Percentiles rank a stretch among this genome's conserved stretches.
These are phyloP conservation scores for Pammene fasciana DNA, from an alignment of 2,888 invertebrate genomes.

Conservation along the genomic window DNA sequence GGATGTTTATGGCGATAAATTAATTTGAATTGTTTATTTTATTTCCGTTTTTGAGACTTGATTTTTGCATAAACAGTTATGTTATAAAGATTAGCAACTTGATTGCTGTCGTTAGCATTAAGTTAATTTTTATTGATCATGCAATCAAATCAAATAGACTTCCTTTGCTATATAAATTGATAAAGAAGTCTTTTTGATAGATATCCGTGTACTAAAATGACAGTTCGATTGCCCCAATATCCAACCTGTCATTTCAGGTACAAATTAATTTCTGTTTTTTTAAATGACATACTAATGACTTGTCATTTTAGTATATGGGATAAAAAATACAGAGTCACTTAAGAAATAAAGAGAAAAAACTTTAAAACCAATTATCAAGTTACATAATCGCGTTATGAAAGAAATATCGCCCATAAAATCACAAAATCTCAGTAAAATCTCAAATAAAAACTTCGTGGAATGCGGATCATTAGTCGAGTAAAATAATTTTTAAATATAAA, in stretches of 20 bases:
- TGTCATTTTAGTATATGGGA: too few species aligned
- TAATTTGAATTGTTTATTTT: slow-evolving; percentile 25
- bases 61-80: slow-evolving; percentile 23
- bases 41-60: slow-evolving; percentile 25
- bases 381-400: slow-evolving; percentile 4
- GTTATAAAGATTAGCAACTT: slow-evolving; percentile 12
- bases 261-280: too few species aligned
- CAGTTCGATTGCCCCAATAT: too few species aligned
- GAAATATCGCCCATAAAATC: slow-evolving; percentile 7
- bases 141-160: not conserved
- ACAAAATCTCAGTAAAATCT: slow-evolving; percentile 14
- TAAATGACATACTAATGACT: too few species aligned
- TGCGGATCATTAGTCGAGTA: slow-evolving; percentile 34
- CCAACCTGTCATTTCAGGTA: too few species aligned
- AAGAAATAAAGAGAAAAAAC: too few species aligned
- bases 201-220: too few species aligned
- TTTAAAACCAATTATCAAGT: not conserved
- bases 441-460: slow-evolving; percentile 22
- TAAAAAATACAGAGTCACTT: too few species aligned
- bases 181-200: too few species aligned
- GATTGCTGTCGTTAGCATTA: slow-evolving; percentile 15
- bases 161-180: too few species aligned
- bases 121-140: slow-evolving; percentile 7
- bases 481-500: slow-evolving; percentile 35
- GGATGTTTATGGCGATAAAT: slow-evolving; percentile 14